phyloP scores from a whole-genome alignment of 1,140 invertebrate species.

The Augochlora pura region DNA sequence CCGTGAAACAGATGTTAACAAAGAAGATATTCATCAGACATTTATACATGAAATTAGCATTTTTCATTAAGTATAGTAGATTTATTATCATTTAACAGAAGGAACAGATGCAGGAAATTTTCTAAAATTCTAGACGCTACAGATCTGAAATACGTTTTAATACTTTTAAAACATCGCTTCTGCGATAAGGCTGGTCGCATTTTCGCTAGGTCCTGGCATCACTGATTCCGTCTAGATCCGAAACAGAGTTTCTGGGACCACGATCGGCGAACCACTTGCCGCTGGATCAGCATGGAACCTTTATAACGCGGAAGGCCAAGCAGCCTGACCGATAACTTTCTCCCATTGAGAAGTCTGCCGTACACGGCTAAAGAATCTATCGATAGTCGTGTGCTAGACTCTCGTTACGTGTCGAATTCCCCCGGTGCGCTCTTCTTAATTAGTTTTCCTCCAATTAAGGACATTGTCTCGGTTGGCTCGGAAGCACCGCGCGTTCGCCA shows the following conservation, averaged over 20 bases:
- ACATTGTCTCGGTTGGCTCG: background rate
- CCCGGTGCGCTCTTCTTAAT: constrained; percentile 13
- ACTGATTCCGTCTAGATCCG: too few species aligned
- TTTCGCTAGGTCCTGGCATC: too few species aligned
- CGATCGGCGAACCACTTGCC: constrained; percentile 4
- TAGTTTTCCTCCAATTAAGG: constrained; percentile 29
- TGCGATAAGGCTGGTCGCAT: too few species aligned
- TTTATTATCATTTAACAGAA: too few species aligned
- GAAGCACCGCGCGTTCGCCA: background rate
- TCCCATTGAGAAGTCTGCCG: constrained; percentile 41
- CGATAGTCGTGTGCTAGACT: background rate
- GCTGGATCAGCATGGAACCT: constrained; percentile 31
- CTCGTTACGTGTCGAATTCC: constrained; percentile 32
- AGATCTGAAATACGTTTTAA: too few species aligned
- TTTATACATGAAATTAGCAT: too few species aligned
- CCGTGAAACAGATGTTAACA: too few species aligned
- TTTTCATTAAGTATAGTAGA: too few species aligned
- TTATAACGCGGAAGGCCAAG: constrained; percentile 43
- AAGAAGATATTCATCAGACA: too few species aligned
- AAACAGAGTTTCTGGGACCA: background rate
- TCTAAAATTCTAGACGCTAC: too few species aligned
- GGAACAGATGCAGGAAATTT: too few species aligned
- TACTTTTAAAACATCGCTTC: too few species aligned
- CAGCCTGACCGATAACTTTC: constrained; percentile 32
- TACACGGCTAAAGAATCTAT: constrained; percentile 42